Evolutionary conservation across 2,113 vertebrate species (phyloP).

Genomic region (Sander lucioperca): DNA sequence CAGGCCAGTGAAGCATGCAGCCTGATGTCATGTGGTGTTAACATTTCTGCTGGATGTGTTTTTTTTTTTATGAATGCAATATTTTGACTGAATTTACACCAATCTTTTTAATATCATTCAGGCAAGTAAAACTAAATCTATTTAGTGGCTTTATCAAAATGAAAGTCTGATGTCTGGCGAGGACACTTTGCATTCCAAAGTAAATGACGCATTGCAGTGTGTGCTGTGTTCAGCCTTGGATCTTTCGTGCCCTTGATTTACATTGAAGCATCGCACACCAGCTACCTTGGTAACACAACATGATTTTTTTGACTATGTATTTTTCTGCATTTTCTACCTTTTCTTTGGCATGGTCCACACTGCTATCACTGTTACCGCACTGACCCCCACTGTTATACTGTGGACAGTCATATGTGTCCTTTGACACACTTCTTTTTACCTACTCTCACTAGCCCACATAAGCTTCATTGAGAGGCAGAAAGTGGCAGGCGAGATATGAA

Average conservation of each 20-base stretch:
- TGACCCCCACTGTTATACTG: background rate
- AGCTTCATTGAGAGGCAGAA: conserved; percentile 14
- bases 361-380: background rate
- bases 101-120: background rate
- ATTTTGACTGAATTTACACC: background rate
- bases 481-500: conserved; percentile 12
- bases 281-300: background rate
- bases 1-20: conserved; percentile 18
- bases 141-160: background rate
- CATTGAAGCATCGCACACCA: background rate
- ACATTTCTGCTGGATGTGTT: conserved; percentile 8
- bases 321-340: background rate
- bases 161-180: background rate
- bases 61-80: background rate
- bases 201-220: background rate
- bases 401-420: background rate
- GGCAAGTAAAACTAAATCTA: background rate
- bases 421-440: background rate
- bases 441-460: background rate
- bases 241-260: background rate
- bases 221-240: background rate
- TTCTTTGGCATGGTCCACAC: background rate
- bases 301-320: background rate
- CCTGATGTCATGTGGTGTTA: background rate
- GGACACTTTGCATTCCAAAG: background rate